phyloP scores from a whole-genome alignment of 2,888 invertebrate genomes.

The Diaperis boleti region DNA sequence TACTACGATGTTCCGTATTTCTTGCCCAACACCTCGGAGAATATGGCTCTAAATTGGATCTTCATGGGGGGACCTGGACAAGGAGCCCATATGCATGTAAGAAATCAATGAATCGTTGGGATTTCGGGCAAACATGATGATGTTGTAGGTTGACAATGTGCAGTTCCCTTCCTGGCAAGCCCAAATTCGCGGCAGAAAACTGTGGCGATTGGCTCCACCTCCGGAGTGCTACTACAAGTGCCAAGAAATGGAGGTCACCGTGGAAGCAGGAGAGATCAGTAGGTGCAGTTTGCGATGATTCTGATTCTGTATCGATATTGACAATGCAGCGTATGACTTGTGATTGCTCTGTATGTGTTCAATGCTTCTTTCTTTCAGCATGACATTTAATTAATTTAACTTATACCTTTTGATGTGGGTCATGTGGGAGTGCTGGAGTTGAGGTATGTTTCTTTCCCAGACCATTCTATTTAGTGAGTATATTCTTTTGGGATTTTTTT shows the following conservation, averaged over 20 bases:
- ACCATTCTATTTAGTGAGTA: too few species aligned
- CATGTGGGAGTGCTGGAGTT: too few species aligned
- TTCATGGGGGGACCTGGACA: slow-evolving; percentile 96
- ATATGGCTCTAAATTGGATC: slow-evolving; percentile 93
- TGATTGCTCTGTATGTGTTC: too few species aligned
- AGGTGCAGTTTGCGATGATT: too few species aligned
- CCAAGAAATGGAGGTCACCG: slow-evolving; percentile 74
- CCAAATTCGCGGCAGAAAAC: slow-evolving; percentile 88
- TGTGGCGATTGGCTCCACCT: slow-evolving; percentile 92
- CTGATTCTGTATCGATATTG: too few species aligned
- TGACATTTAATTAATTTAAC: too few species aligned
- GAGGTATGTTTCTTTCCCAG: too few species aligned
- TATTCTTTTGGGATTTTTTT: not conserved
- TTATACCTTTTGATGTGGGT: too few species aligned
- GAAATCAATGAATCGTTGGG: too few species aligned
- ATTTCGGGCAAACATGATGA: too few species aligned
- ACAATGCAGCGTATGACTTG: too few species aligned
- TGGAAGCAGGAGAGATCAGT: slow-evolving; percentile 93
- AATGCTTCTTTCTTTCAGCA: too few species aligned
- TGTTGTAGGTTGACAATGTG: slow-evolving; percentile 89
- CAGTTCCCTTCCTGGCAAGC: slow-evolving; percentile 97
- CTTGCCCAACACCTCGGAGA: slow-evolving; percentile 86
- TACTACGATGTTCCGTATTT: slow-evolving; percentile 92
- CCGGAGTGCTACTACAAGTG: slow-evolving; percentile 91
- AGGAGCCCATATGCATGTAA: slow-evolving; percentile 95